phyloP scores from a whole-genome alignment of 1,140 invertebrate genomes.

The Trichoplusia ni region DNA sequence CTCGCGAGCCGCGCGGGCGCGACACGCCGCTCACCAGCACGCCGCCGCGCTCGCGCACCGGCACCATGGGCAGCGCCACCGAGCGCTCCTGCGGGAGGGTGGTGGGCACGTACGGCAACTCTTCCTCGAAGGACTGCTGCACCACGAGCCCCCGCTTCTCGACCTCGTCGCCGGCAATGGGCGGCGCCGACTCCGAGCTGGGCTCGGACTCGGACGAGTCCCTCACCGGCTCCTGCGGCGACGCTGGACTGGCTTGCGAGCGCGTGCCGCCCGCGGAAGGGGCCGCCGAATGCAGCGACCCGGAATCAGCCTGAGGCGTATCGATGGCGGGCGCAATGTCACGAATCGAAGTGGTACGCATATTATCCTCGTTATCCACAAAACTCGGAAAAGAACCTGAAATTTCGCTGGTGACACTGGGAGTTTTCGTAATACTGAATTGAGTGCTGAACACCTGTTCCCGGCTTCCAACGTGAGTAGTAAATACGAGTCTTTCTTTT shows the following conservation, averaged over 20 bases:
- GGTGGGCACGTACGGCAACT: constrained; percentile 93
- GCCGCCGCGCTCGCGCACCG: constrained; percentile 86
- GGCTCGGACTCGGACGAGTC: constrained; percentile 91
- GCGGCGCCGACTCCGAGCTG: constrained; percentile 83
- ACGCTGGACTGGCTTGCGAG: constrained; percentile 74
- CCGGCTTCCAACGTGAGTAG: constrained; percentile 68
- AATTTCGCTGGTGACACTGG: constrained; percentile 71
- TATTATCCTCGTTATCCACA: constrained; percentile 54
- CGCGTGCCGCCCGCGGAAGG: background rate
- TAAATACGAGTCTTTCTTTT: constrained; percentile 64
- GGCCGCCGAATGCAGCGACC: background rate
- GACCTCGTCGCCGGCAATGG: constrained; percentile 70
- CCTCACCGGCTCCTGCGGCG: constrained; percentile 30
- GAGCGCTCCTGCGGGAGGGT: constrained; percentile 92
- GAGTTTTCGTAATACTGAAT: constrained; percentile 75
- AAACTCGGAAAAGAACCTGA: constrained; percentile 68
- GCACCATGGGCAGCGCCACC: constrained; percentile 89
- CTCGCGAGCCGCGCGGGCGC: constrained; percentile 90
- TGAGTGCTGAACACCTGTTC: constrained; percentile 76
- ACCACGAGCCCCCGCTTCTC: constrained; percentile 90
- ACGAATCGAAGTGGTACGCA: constrained; percentile 20
- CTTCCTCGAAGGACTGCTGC: constrained; percentile 93
- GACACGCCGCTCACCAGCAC: constrained; percentile 92
- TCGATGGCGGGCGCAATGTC: constrained; percentile 16
- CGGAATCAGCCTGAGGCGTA: background rate